Percentiles rank a stretch among this genome's conserved stretches.
Evolutionary conservation across 2,797 vertebrate genomes (phyloP).

Genomic region (Yasuhikotakia modesta): DNA sequence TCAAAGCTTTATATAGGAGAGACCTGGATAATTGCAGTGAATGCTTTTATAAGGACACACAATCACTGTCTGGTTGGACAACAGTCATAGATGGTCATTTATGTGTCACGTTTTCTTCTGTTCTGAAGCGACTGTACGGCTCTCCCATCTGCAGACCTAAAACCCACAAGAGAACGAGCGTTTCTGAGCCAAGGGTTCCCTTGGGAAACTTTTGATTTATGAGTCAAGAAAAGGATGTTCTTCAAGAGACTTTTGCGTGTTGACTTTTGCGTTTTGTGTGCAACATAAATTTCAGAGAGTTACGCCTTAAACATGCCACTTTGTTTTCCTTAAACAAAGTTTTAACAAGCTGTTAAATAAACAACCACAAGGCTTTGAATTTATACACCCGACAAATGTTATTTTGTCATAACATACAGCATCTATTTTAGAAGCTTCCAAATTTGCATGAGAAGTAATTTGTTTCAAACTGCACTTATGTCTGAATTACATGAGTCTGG

Average conservation of each 20-base stretch:
- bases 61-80: conserved; percentile 1
- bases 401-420: not conserved
- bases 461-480: too few relatives aligned
- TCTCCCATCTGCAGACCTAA: not conserved
- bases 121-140: not conserved
- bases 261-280: not conserved
- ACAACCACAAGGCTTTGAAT: not conserved
- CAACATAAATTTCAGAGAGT: not conserved
- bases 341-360: not conserved
- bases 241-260: not conserved
- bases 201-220: not conserved
- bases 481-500: too few relatives aligned
- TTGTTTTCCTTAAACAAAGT: not conserved
- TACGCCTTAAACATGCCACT: not conserved
- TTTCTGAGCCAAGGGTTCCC: not conserved
- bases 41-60: conserved; percentile 31
- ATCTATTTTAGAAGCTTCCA: not conserved
- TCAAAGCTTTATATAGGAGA: conserved; percentile 30
- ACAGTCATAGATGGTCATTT: conserved; percentile 21
- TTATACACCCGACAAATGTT: not conserved
- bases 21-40: conserved; percentile 36
- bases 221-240: not conserved
- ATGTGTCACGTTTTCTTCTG: conserved; percentile 1
- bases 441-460: not conserved
- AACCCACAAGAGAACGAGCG: not conserved